These are phyloP conservation scores for Prionailurus viverrinus DNA, from an alignment of 2,113 vertebrate species.

Conservation along the genomic window DNA sequence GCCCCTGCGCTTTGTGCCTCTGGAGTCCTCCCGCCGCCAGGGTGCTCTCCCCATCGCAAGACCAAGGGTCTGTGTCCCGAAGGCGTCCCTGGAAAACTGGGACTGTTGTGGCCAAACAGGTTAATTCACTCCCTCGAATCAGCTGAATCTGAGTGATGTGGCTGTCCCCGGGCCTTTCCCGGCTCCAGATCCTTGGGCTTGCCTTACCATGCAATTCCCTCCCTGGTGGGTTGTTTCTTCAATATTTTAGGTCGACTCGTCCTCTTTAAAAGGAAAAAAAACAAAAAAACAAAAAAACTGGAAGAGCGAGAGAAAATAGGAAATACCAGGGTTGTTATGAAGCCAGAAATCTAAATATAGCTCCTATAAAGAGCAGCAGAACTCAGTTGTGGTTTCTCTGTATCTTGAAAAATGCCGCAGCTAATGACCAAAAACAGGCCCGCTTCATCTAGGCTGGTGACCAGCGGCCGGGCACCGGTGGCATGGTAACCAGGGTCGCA, in stretches of 20 bases:
- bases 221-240: neutral
- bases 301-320: conserved; percentile 25
- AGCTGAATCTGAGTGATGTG: rapidly evolving
- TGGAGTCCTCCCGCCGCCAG: neutral
- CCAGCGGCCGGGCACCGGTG: neutral
- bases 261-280: neutral
- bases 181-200: neutral
- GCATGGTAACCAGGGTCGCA: rapidly evolving
- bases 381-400: neutral
- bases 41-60: neutral
- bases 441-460: neutral
- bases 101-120: too few species aligned
- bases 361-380: neutral
- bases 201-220: too few species aligned
- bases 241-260: neutral
- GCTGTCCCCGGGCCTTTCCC: neutral
- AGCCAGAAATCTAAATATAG: conserved; percentile 72
- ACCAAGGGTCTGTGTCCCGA: neutral
- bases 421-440: neutral
- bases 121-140: neutral
- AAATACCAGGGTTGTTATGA: conserved; percentile 61
- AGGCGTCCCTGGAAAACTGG: neutral
- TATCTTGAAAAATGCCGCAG: conserved; percentile 52
- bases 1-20: rapidly evolving
- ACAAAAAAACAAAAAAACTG: neutral